Conservation (phyloP, 2,888 invertebrate species). For the Anagyrus pseudococci region DNA sequence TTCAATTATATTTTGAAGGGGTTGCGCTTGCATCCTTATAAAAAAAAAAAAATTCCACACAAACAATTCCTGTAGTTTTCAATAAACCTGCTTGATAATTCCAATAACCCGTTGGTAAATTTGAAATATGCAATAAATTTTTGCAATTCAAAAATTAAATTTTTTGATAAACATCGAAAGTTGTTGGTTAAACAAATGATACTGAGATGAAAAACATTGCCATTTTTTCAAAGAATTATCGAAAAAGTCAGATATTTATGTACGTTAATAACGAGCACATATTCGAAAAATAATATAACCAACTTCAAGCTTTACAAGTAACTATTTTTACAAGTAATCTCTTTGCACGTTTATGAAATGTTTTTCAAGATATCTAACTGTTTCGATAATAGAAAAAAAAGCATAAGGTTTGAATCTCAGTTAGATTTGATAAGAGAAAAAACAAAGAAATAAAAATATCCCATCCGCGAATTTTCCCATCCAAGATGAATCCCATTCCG, state of each 20-base stretch:
- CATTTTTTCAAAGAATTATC: constrained; percentile 1
- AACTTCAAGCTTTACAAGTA: not conserved
- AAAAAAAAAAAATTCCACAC: constrained; percentile 23
- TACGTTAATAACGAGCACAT: too few relatives aligned
- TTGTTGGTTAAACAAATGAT: constrained; percentile 19
- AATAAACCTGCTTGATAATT: constrained; percentile 35
- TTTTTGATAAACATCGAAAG: constrained; percentile 20
- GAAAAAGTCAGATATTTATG: constrained; percentile 9
- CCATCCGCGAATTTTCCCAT: not conserved
- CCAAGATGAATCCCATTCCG: not conserved
- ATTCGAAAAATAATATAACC: too few relatives aligned
- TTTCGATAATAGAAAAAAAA: too few relatives aligned
- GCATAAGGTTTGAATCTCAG: not conserved
- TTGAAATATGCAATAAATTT: constrained; percentile 9
- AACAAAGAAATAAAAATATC: not conserved
- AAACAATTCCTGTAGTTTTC: constrained; percentile 27
- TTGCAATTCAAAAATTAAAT: constrained; percentile 1
- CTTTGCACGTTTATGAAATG: too few relatives aligned
- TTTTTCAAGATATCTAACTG: too few relatives aligned
- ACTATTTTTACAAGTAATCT: not conserved
- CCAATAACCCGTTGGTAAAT: constrained; percentile 27
- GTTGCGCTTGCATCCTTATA: constrained; percentile 35
- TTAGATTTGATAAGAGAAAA: not conserved
- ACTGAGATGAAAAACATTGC: constrained; percentile 16
- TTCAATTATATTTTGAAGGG: constrained; percentile 9